phyloP scores from a whole-genome alignment of 2,888 invertebrate genomes.

The Ferrisia virgata region DNA sequence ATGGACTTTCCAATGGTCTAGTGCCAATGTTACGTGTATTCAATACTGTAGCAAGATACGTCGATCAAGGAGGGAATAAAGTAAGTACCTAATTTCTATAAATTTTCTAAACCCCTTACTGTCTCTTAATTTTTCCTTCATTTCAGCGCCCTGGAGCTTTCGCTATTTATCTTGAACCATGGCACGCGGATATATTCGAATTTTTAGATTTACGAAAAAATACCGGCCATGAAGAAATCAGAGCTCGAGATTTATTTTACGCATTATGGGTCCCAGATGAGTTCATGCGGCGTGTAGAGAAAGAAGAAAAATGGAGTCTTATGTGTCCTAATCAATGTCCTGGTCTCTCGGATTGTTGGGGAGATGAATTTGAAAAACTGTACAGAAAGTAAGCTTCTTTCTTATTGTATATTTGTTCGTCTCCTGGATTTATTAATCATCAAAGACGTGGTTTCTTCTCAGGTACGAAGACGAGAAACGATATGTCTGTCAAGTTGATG shows the following conservation, averaged over 20 bases:
- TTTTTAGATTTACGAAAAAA: slow-evolving; percentile 94
- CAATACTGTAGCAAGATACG: slow-evolving; percentile 93
- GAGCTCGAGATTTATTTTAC: slow-evolving; percentile 94
- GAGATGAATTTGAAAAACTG: slow-evolving; percentile 86
- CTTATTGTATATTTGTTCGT: neutral
- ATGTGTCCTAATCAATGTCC: slow-evolving; percentile 97
- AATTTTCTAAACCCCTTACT: neutral
- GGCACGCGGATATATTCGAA: slow-evolving; percentile 96
- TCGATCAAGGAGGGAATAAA: slow-evolving; percentile 97
- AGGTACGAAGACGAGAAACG: slow-evolving; percentile 79
- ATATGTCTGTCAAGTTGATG: slow-evolving; percentile 67
- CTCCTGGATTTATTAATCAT: neutral
- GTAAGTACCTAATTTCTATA: slow-evolving; percentile 48
- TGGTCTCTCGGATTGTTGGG: slow-evolving; percentile 88
- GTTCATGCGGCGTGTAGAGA: slow-evolving; percentile 92
- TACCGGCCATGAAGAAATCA: slow-evolving; percentile 88
- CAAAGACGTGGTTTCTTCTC: neutral
- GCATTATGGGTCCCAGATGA: slow-evolving; percentile 98
- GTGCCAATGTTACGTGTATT: slow-evolving; percentile 94
- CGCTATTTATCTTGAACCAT: slow-evolving; percentile 96
- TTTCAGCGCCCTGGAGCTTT: slow-evolving; percentile 82
- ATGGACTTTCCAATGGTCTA: slow-evolving; percentile 90
- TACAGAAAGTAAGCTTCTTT: slow-evolving; percentile 63
- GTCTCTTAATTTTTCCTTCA: neutral
- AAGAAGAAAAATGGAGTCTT: slow-evolving; percentile 82